Base-by-base conservation (phyloP, 2,888 invertebrate species). In the Dusona sp. region DNA sequence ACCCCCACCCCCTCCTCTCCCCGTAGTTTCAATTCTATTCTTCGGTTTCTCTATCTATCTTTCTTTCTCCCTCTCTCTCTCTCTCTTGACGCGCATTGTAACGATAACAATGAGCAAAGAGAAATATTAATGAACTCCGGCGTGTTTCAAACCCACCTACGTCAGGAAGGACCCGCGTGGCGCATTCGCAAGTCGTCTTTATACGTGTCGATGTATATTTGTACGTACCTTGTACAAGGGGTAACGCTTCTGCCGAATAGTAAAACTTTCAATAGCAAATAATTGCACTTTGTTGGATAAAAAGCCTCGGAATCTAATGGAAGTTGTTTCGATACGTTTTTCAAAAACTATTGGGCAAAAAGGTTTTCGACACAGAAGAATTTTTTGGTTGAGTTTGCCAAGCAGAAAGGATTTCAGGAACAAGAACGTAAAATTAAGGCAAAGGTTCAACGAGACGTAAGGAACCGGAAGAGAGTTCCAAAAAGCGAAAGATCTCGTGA, bases 81-180 rank as follows among this genome's bases (percentile, higher is more conserved):
- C 64, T 38, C 61, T 65, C 51, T 54, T 33, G 54, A 65, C 38
- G 72, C 90, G 91, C 91, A 93, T 93, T 93, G 93, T 93, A 92
- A 73, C 92, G 92, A 92, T 92, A 93, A 93, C 92, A 92, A 93
- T 92, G 93, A 93, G 95, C 95, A 95, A 95, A 95, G 94, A 95
- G 95, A 95, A 95, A 95, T 95, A 95, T 95, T 95, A 95, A 95
- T 95, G 95, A 94, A 93, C 92, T 91, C 92, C 42, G 22, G 93
- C 92, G 93, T 92, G 94, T 93, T 93, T 57, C 51, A 57, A 73
- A 75, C 82, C 54, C 75, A 78, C 70, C 72, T 77, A 78, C 68
- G 65, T 78, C 65, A 64, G 38, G 61, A 68, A 29, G 25, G 57
- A 57, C 3, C 57, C 25, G n/a, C 29, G 57, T 57, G 13, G 13